Conservation (phyloP, 2,888 invertebrate species). For the Drosophila barbarae region DNA sequence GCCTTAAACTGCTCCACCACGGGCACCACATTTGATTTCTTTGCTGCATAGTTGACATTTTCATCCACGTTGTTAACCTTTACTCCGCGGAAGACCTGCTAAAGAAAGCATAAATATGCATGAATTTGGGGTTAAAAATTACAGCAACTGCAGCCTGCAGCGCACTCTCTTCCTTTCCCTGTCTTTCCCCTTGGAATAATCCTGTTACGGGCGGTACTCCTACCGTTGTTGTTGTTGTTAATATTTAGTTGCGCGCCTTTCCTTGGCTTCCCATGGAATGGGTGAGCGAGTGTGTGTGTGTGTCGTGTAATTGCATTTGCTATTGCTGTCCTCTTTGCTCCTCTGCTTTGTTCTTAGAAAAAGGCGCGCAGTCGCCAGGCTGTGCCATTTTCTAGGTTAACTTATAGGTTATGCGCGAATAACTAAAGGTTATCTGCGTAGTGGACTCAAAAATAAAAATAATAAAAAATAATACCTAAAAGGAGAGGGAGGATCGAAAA, state of each 20-base stretch:
- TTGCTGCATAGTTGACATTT: slow-evolving; percentile 47
- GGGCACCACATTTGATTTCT: slow-evolving; percentile 76
- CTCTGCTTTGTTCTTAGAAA: slow-evolving; percentile 30
- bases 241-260: slow-evolving; percentile 53
- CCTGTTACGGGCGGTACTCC: slow-evolving; percentile 48
- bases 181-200: slow-evolving; percentile 36
- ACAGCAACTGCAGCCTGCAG: slow-evolving; percentile 28
- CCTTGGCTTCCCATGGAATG: slow-evolving; percentile 47
- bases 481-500: slow-evolving; percentile 28
- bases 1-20: slow-evolving; percentile 88
- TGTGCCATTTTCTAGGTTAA: slow-evolving; percentile 38
- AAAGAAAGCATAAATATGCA: not conserved
- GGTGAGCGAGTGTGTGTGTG: slow-evolving; percentile 20
- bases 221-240: slow-evolving; percentile 31
- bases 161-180: slow-evolving; percentile 18
- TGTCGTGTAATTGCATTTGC: slow-evolving; percentile 28
- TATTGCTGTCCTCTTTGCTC: slow-evolving; percentile 28
- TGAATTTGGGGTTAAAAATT: slow-evolving; percentile 17
- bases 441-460: slow-evolving; percentile 10
- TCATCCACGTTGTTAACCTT: slow-evolving; percentile 58
- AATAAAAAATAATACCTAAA: not conserved
- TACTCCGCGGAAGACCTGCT: slow-evolving; percentile 71
- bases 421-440: slow-evolving; percentile 14
- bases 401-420: slow-evolving; percentile 28
- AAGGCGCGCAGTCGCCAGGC: slow-evolving; percentile 46